Base-by-base conservation (phyloP, 2,888 invertebrate genomes). In the Aphrophora alni region DNA sequence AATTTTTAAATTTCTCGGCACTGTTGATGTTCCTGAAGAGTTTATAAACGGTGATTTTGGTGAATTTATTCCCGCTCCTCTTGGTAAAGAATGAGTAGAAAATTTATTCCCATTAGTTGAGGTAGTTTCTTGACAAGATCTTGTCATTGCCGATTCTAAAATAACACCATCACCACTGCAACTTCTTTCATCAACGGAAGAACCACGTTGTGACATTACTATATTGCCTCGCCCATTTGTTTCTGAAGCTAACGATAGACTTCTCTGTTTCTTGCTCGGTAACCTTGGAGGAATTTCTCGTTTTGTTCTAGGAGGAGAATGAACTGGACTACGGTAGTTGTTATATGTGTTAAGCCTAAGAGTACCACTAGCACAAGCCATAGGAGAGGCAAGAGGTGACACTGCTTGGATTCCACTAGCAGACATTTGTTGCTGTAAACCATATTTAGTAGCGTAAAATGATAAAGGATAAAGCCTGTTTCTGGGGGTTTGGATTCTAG, bases 401-500 rank as follows among this genome's bases (percentile, higher is more conserved):
- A 85, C 81, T 0, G 86, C 84, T 33, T 78, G 80, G 3, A 81
- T 75, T 89, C 68, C 89, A 86, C 84, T 90, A 85, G 82, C 88
- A 86, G 87, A 83, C 89, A 89, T 72, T 25, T 83, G 80, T 33
- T 75, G 74, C 25, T 83, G 80, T 21, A 78, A 51, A 79, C 92
- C 90, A 86, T 92, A 92, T 85, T 91, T 92, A 82, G 91, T 88
- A 85, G 91, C 92, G 86, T 93, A 95, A 86, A 94, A 94, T 3
- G 94, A 94, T 2, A 96, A 88, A 0, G 96, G 96, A 85, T 93
- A 92, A 86, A 93, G 91, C 81, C 97, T 91, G 86, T 97, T 96
- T 83, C 95, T 93, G 0, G 98, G 98, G 82, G 92, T 93, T 85
- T 94, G 93, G 81, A 98, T 97, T 77, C 95, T 91, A 0, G 97